Evolutionary conservation across 2,797 vertebrate species (phyloP).

Genomic region (Coregonus suidteri): DNA sequence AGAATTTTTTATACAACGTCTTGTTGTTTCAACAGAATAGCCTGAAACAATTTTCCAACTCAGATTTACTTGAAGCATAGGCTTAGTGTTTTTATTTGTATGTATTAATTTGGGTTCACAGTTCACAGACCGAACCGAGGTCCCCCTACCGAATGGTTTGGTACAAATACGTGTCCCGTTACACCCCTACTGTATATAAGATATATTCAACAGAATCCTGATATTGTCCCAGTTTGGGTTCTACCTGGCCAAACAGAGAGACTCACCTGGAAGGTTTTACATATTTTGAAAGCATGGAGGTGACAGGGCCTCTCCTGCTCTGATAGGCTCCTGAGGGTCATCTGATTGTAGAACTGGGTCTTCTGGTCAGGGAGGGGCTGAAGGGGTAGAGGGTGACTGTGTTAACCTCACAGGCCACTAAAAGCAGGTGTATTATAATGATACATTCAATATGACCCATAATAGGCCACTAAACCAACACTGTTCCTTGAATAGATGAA

Average conservation of each 20-base stretch:
- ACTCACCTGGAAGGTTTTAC: conserved; percentile 88
- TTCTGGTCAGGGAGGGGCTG: conserved; percentile 85
- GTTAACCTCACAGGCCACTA: not conserved
- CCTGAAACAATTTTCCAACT: no score
- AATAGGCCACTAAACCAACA: not conserved
- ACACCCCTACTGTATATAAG: not conserved
- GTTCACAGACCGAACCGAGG: no score
- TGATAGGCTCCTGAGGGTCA: conserved; percentile 77
- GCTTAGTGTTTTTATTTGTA: no score
- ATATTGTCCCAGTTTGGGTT: not conserved
- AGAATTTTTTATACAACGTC: no score
- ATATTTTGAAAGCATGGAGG: conserved; percentile 91
- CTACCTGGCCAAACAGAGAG: not conserved
- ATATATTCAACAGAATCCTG: not conserved
- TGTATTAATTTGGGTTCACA: no score
- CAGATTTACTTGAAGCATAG: no score
- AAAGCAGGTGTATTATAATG: not conserved
- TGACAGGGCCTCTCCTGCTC: conserved; percentile 68
- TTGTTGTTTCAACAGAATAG: no score
- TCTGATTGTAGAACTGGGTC: conserved; percentile 80
- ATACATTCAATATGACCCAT: not conserved
- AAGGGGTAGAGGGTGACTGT: not conserved
- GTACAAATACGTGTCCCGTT: no score
- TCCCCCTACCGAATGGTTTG: no score
- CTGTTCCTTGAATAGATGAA: not conserved